phyloP scores from a whole-genome alignment of 1,140 invertebrate species.

The Drosophila albomicans region DNA sequence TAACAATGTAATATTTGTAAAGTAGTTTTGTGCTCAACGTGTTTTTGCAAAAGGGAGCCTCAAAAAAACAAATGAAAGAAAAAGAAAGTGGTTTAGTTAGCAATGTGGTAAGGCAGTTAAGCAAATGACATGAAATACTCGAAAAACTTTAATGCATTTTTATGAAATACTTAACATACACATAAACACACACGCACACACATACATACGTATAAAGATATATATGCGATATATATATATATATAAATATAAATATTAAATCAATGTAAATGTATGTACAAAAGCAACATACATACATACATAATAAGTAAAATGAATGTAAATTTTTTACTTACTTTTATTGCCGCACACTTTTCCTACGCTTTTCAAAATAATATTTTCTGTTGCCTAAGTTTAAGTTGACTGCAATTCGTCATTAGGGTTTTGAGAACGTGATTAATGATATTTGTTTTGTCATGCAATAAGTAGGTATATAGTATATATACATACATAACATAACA shows the following conservation, averaged over 20 bases:
- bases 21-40: conserved; percentile 69
- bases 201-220: conserved; percentile 17
- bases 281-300: conserved; percentile 21
- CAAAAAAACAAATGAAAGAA: not conserved
- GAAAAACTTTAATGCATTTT: conserved; percentile 77
- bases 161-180: conserved; percentile 67
- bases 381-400: conserved; percentile 82
- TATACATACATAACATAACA: not conserved
- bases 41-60: conserved; percentile 32
- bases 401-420: conserved; percentile 50
- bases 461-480: conserved; percentile 43
- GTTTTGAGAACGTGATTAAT: conserved; percentile 58
- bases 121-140: conserved; percentile 78
- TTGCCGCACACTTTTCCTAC: conserved; percentile 71
- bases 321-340: conserved; percentile 54
- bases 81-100: conserved; percentile 61
- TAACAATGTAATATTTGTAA: conserved; percentile 74
- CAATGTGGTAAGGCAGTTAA: conserved; percentile 67
- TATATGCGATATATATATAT: conserved; percentile 32
- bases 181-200: conserved; percentile 12
- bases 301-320: conserved; percentile 38
- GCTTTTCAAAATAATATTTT: conserved; percentile 63
- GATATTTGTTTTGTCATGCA: conserved; percentile 73
- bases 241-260: conserved; percentile 27
- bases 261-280: conserved; percentile 50